phyloP scores from a whole-genome alignment of 2,888 invertebrate species.

The Trissolcus japonicus region DNA sequence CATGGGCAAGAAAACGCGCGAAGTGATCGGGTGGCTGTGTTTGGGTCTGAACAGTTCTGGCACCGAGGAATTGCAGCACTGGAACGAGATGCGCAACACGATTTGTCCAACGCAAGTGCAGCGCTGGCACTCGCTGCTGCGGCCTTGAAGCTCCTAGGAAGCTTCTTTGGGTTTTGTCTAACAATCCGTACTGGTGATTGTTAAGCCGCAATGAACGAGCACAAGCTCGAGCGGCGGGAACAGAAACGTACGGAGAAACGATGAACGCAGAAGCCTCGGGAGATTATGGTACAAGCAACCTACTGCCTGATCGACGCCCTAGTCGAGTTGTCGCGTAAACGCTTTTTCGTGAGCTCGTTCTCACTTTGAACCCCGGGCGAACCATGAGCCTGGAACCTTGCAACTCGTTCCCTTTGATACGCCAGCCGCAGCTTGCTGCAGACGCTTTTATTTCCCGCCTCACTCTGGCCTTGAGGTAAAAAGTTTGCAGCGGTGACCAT shows the following conservation, averaged over 20 bases:
- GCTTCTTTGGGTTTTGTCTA: constrained; percentile 24
- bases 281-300: constrained; percentile 57
- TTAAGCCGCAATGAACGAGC: constrained; percentile 34
- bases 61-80: constrained; percentile 93
- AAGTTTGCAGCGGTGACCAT: constrained; percentile 54
- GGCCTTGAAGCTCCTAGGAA: constrained; percentile 73
- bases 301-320: constrained; percentile 67
- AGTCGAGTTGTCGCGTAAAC: constrained; percentile 63
- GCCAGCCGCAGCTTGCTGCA: constrained; percentile 58
- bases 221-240: constrained; percentile 18
- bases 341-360: constrained; percentile 45
- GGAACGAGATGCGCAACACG: constrained; percentile 93
- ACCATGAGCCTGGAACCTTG: constrained; percentile 7
- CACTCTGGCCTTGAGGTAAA: constrained; percentile 1
- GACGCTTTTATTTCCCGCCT: constrained; percentile 4
- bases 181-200: constrained; percentile 35
- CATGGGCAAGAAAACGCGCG: constrained; percentile 94
- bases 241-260: neutral
- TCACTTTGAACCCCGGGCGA: constrained; percentile 14
- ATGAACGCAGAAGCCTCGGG: constrained; percentile 7
- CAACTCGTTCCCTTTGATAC: constrained; percentile 63
- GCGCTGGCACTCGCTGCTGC: constrained; percentile 93
- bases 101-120: constrained; percentile 92
- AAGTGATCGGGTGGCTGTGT: constrained; percentile 98
- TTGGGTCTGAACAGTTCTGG: constrained; percentile 94